Evolutionary conservation across 2,113 vertebrate species (phyloP).

Genomic region (Scomber scombrus): DNA sequence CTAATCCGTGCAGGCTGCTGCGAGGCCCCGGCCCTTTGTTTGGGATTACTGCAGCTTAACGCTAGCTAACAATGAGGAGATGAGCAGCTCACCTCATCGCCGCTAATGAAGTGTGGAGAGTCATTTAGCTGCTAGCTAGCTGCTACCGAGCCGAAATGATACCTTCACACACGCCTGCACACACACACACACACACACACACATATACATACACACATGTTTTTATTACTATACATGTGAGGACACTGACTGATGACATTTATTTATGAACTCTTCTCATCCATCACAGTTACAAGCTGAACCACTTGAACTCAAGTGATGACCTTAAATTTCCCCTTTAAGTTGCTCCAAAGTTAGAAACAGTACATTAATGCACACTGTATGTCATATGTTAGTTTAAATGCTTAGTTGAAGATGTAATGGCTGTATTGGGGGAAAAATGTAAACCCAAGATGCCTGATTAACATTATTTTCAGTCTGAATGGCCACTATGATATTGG

Average conservation of each 20-base stretch:
- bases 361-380: background rate
- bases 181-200: conserved; percentile 34
- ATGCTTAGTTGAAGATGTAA: background rate
- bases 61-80: conserved; percentile 96
- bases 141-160: conserved; percentile 80
- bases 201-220: conserved; percentile 13
- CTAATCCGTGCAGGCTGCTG: conserved; percentile 77
- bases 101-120: conserved; percentile 99
- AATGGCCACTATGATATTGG: background rate
- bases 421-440: background rate
- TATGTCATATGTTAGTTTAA: background rate
- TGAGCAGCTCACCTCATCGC: conserved; percentile 98
- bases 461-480: background rate
- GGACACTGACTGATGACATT: conserved; percentile 32
- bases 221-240: conserved; percentile 24
- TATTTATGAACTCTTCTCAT: conserved; percentile 19
- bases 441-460: background rate
- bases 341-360: conserved; percentile 35
- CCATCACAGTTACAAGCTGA: conserved; percentile 20
- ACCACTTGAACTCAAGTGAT: conserved; percentile 3
- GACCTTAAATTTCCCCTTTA: conserved; percentile 22
- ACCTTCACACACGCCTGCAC: conserved; percentile 69
- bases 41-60: conserved; percentile 99
- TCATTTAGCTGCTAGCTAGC: conserved; percentile 95
- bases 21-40: conserved; percentile 97